Percentiles rank a stretch among this genome's conserved stretches.
These are phyloP conservation scores for Tetrax tetrax DNA, from an alignment of 2,113 vertebrate species.

Conservation along the genomic window DNA sequence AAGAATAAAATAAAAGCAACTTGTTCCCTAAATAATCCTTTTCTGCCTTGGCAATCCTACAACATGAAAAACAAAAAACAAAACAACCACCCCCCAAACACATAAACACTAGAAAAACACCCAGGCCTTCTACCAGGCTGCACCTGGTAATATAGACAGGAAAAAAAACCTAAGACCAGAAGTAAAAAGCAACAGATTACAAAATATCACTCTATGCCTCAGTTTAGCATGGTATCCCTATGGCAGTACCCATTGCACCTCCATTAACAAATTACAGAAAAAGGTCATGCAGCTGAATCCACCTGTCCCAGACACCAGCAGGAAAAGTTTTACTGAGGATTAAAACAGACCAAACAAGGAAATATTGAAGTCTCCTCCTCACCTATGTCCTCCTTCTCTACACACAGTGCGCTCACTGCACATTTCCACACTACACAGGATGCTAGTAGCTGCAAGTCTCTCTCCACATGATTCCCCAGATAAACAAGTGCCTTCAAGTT, in stretches of 20 bases:
- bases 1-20: background rate
- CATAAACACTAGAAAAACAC: background rate
- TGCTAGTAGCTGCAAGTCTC: background rate
- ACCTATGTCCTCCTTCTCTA: background rate
- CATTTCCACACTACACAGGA: background rate
- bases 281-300: background rate
- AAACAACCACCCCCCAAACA: background rate
- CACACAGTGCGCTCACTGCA: background rate
- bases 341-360: background rate
- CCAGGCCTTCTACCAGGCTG: background rate
- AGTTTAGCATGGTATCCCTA: background rate
- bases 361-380: background rate
- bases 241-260: background rate
- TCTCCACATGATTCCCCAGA: background rate
- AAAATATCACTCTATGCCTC: background rate
- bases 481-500: background rate
- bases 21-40: background rate
- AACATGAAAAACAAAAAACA: fast-evolving
- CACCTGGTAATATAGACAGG: fast-evolving
- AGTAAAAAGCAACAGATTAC: background rate
- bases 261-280: background rate
- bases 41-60: background rate
- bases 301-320: background rate
- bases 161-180: background rate
- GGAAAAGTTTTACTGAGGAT: background rate